A percentile compares a stretch with the other conserved stretches of the same genome.
Evolutionary conservation across 1,140 invertebrate species (phyloP).

Genomic region (Zaprionus africanus): DNA sequence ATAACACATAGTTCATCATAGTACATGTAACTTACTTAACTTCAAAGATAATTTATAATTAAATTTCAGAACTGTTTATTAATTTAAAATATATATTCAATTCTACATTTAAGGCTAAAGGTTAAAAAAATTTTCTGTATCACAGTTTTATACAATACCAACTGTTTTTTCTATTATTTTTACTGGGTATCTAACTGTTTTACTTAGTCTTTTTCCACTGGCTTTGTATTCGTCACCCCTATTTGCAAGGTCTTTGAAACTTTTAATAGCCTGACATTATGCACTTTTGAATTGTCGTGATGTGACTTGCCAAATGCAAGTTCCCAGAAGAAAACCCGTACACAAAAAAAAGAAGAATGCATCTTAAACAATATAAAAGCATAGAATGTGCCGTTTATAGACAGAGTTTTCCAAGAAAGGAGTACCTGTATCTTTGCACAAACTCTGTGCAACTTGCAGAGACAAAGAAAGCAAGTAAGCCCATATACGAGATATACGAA

Average conservation of each 20-base stretch:
- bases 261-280: constrained; percentile 1
- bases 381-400: neutral
- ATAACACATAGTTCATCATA: neutral
- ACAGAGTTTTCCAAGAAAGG: neutral
- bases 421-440: neutral
- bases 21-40: neutral
- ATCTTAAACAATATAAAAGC: neutral
- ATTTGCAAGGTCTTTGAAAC: constrained; percentile 6
- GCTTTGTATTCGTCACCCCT: constrained; percentile 1
- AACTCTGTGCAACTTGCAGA: neutral
- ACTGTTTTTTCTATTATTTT: neutral
- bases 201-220: neutral
- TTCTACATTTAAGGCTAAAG: too few species aligned
- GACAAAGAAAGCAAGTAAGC: neutral
- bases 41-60: neutral
- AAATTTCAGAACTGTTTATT: neutral
- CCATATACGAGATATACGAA: neutral
- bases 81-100: neutral
- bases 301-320: constrained; percentile 1
- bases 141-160: neutral
- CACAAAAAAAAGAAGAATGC: neutral
- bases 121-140: neutral
- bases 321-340: neutral
- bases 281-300: neutral
- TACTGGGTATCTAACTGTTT: neutral